Base-by-base conservation (phyloP, 2,888 invertebrate species). In the Liposcelis brunnea region DNA sequence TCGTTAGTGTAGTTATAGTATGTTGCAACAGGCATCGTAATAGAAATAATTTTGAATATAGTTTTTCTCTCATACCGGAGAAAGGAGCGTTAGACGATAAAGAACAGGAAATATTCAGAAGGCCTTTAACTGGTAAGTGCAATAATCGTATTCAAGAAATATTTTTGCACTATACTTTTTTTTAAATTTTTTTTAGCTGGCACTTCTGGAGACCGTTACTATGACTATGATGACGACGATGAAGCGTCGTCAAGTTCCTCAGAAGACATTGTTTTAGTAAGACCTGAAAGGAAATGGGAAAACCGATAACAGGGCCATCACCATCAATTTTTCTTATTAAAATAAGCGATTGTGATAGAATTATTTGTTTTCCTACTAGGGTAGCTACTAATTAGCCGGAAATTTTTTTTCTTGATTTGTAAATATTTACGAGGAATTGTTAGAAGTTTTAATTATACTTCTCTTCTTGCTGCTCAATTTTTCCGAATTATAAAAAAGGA, bases 1-100 rank as follows among this genome's bases (percentile, higher is more conserved):
- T 42, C 14, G 19, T 31, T 6, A 26, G 12, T n/a, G 18, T 43
- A 42, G 6, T 31, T 16, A 32, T 10, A 38, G 48, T 43, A 18
- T 35, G 18, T 40, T n/a, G 15, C 36, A 45, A 34, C 19, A 42
- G 47, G 37, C 37, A 40, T 42, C 31, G 35, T 16, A 10, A 35
- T 7, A 35, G 14, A 35, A 26, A 8, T 26, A 26, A 26, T 49
- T 56, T 65, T 1, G 63, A 67, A 46, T 75, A 74, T 55, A 64
- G 72, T 35, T 77, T 77, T 62, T 71, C 73, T 32, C 66, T 71
- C 49, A 57, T 77, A 42, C 71, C 72, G 0, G 67, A 69, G 49
- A 74, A 74, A 10, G 51, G 54, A 1, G 55, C 56, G 15, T 18
- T 40, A 19, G 68, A 69, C 33, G 68, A 69, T 43, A 68, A 70